phyloP scores from a whole-genome alignment of 2,888 invertebrate genomes.

The Cheilosia scutellata region DNA sequence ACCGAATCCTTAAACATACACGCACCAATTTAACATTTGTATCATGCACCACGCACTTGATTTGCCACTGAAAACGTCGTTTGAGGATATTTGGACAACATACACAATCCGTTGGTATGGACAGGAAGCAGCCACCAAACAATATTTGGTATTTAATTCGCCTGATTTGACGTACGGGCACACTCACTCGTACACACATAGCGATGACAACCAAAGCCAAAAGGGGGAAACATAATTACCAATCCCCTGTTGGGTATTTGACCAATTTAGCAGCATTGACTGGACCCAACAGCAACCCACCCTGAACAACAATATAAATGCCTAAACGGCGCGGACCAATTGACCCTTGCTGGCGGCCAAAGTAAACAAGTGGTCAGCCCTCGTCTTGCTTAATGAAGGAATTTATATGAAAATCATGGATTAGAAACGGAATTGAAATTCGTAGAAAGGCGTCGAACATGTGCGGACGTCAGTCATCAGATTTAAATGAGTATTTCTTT shows the following conservation, averaged over 20 bases:
- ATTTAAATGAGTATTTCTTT: constrained; percentile 61
- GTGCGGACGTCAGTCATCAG: constrained; percentile 66
- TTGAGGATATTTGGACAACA: constrained; percentile 74
- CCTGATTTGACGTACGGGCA: constrained; percentile 67
- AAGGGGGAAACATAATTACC: constrained; percentile 74
- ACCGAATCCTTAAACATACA: constrained; percentile 71
- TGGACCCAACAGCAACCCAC: constrained; percentile 24
- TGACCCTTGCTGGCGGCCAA: constrained; percentile 73
- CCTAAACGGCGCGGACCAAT: constrained; percentile 69
- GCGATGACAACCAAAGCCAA: constrained; percentile 42
- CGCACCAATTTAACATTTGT: constrained; percentile 75
- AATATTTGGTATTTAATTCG: constrained; percentile 76
- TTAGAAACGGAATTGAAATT: constrained; percentile 78
- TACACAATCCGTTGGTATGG: constrained; percentile 71
- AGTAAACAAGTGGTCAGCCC: constrained; percentile 72
- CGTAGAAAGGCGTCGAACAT: constrained; percentile 66
- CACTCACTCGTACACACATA: constrained; percentile 29
- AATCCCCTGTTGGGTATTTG: constrained; percentile 75
- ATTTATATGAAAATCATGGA: constrained; percentile 79
- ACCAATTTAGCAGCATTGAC: constrained; percentile 71
- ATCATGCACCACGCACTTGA: constrained; percentile 75
- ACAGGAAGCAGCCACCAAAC: constrained; percentile 74
- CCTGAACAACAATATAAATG: constrained; percentile 51
- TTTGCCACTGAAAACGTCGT: constrained; percentile 70
- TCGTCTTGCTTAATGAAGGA: constrained; percentile 77